Evolutionary conservation across 2,888 invertebrate species (phyloP).

Genomic region (Tenthredo livida): DNA sequence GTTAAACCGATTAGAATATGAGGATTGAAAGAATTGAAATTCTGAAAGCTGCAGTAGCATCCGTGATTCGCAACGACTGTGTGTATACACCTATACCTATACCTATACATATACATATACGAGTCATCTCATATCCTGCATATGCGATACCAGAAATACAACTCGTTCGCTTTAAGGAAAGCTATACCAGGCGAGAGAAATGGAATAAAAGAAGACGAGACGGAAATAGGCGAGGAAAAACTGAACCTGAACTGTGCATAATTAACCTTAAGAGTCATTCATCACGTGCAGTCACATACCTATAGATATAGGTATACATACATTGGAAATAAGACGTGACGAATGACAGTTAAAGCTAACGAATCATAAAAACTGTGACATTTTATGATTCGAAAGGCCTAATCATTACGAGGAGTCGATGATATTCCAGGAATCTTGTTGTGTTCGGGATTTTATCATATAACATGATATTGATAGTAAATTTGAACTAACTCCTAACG

Average conservation of each 20-base stretch:
- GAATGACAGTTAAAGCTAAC: not conserved
- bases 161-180: not conserved
- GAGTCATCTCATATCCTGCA: not conserved
- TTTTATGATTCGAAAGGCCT: not conserved
- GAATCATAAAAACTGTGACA: not conserved
- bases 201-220: not conserved
- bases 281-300: not conserved
- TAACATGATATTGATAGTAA: not conserved
- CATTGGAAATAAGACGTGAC: not conserved
- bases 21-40: not conserved
- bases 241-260: not conserved
- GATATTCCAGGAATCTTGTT: not conserved
- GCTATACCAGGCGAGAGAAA: not conserved
- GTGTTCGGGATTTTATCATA: not conserved
- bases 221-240: not conserved
- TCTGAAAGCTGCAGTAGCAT: not conserved
- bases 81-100: not conserved
- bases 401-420: not conserved
- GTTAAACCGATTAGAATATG: conserved; percentile 40
- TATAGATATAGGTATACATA: not conserved
- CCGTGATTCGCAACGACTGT: not conserved
- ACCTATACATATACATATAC: no score
- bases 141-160: not conserved
- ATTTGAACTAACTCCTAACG: not conserved
- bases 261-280: conserved; percentile 31